Percentiles rank a stretch among this genome's conserved stretches.
Evolutionary conservation across 2,888 invertebrate species (phyloP).

Genomic region (Argyra leucocephala): DNA sequence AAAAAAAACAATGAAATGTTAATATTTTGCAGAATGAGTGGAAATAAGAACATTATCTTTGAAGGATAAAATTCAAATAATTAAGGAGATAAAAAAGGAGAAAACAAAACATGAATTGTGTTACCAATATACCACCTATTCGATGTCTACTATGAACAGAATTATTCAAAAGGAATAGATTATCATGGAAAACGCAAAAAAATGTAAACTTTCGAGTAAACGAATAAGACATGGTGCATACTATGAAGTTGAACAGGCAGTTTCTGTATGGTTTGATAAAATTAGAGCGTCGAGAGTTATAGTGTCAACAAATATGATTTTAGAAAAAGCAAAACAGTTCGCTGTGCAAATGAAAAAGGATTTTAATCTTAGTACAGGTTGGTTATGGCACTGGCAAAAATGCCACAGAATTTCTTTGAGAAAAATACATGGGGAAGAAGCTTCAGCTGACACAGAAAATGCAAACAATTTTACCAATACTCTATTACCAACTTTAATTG

Average conservation of each 20-base stretch:
- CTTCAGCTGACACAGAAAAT: no score
- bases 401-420: no score
- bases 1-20: no score
- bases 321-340: slow-evolving; percentile 22
- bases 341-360: slow-evolving; percentile 17
- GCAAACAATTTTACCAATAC: no score
- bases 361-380: not conserved
- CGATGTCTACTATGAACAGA: slow-evolving; percentile 17
- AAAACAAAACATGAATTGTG: not conserved
- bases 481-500: slow-evolving; percentile 10
- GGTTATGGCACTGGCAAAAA: not conserved
- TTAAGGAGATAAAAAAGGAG: not conserved
- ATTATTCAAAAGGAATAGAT: slow-evolving; percentile 15
- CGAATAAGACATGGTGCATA: slow-evolving; percentile 15
- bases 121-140: slow-evolving; percentile 8
- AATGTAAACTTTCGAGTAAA: slow-evolving; percentile 15
- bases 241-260: slow-evolving; percentile 16
- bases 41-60: not conserved
- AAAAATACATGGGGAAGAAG: no score
- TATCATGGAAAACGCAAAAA: slow-evolving; percentile 15
- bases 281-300: slow-evolving; percentile 19
- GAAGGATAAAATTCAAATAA: not conserved
- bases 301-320: slow-evolving; percentile 17
- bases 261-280: slow-evolving; percentile 18
- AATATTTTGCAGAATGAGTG: no score